Evolutionary conservation across 2,113 vertebrate species (phyloP), one percentile per base, ranked within the genome.

Genomic region (Microcebus tavaratra): DNA sequence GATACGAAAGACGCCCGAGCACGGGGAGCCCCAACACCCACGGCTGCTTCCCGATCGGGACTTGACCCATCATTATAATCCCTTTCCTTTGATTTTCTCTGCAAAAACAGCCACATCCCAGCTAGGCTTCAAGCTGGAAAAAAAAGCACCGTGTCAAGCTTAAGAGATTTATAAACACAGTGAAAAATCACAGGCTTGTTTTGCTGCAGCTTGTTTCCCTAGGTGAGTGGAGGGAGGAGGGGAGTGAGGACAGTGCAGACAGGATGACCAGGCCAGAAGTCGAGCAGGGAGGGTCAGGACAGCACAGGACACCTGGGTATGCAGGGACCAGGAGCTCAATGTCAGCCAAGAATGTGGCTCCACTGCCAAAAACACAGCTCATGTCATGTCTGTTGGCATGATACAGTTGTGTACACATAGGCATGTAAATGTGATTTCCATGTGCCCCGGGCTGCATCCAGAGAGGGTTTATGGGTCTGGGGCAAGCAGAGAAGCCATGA

Each of bases 71-170:
- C 96, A 98, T 97, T 95, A 96, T 95, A 96, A 97, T 97, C 95
- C 87, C 65, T 95, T 84, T 57, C 76, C 91, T 98, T 97, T 98
- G 97, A 97, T 96, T 98, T 96, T 91, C 97, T 96, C 76, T 85
- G 70, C 0, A 2, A 94, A 97, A 98, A 97, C 93, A 96, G 94
- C 93, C 89, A 94, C 92, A 90, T 96, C 81, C 91, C 34, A 23
- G 79, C 91, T 91, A 96, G 95, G 23, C 79, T 88, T 65, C 0
- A 2, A 97, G 95, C 83, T 85, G 79, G 79, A 29, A 55, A 53
- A 63, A 67, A 67, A 92, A 85, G 65, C 76, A 68, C 90, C 1
- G 0, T 88, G 90, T 89, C 92, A 93, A 95, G 95, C 97, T 98
- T 97, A 97, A 97, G 96, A 98, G 97, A 97, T 94, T 96, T 95